Base-by-base conservation (phyloP, 1,140 invertebrate genomes). In the Drosophila virilis region DNA sequence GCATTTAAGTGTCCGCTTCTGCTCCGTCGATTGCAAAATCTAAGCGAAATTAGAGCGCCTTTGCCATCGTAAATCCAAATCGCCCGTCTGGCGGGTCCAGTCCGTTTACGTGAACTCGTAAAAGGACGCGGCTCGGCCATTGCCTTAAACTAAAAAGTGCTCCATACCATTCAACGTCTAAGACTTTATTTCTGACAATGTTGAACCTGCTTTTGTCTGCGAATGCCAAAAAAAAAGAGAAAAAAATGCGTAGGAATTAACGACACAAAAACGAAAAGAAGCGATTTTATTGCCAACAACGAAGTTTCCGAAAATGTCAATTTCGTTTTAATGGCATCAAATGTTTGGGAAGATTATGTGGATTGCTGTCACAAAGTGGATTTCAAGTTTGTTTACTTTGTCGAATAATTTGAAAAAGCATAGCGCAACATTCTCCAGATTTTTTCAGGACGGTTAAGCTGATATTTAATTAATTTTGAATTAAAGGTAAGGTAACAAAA, bases 281-380 rank as follows among this genome's bases (percentile, higher is more conserved):
- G 74, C 51, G 72, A 78, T 89, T 89, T 89, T 89, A 89, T 89
- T 89, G 77, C 84, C 85, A 78, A 69, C 77, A 66, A 78, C 77
- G 85, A 74, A 89, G 80, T 84, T 81, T 80, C 75, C 80, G 74
- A 84, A 89, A 89, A 90, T 89, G 84, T 90, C 84, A 89, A 90
- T 89, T 90, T 89, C 74, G 61, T 73, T 88, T 86, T 89, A 76
- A 89, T 75, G 74, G 50, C 84, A 78, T 89, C 78, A 89, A 89
- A 89, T 90, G 85, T 81, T 89, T 90, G 70, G 65, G 71, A 33
- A 80, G 80, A 80, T 90, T 90, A 78, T 90, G 62, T 76, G 77
- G 72, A 78, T 89, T 81, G 67, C 83, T 88, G 76, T 77, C 84
- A 71, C 72, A 89, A 88, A 88, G 79, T 89, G 84, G 80, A 83